Evolutionary conservation across 2,113 vertebrate genomes (phyloP).

Genomic region (Lichenostomus cassidix): DNA sequence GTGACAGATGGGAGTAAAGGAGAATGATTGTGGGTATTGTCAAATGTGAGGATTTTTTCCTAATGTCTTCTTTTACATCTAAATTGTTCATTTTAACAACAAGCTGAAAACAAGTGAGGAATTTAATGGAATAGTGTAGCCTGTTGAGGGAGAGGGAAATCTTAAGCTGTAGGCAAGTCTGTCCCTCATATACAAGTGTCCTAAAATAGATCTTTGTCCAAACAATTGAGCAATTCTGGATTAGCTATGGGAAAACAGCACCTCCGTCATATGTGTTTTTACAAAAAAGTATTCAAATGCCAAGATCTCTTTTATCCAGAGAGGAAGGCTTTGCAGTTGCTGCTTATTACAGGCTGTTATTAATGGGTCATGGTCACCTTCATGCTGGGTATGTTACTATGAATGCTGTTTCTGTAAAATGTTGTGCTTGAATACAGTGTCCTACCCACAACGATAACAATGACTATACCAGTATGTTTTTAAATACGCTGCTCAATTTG

Average conservation of each 20-base stretch:
- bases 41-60: background rate
- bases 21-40: background rate
- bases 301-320: background rate
- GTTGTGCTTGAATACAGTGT: background rate
- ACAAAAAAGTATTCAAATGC: background rate
- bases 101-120: background rate
- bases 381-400: background rate
- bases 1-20: background rate
- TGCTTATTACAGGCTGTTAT: background rate
- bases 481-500: background rate
- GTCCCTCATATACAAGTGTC: background rate
- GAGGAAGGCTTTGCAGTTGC: background rate
- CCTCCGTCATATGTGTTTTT: background rate
- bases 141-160: background rate
- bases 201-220: background rate
- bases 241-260: background rate
- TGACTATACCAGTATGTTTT: background rate
- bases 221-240: background rate
- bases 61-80: background rate
- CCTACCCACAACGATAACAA: background rate
- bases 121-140: background rate
- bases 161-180: background rate
- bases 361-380: background rate
- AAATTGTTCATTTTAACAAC: background rate
- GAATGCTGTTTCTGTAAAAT: background rate